These are phyloP conservation scores for Protobothrops mucrosquamatus DNA, from an alignment of 2,113 vertebrate genomes.

Conservation along the genomic window DNA sequence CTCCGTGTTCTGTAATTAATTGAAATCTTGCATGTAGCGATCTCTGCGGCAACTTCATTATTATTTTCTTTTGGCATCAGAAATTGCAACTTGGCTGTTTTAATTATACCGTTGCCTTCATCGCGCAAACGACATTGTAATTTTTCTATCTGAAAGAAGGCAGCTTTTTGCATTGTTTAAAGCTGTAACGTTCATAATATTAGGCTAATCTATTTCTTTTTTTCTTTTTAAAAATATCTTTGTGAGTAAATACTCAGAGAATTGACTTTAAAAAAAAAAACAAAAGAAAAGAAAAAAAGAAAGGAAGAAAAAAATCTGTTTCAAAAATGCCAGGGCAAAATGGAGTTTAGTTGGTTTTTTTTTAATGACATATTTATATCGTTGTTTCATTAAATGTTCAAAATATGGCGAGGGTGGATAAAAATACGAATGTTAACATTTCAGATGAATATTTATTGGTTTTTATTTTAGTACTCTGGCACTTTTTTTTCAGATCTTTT, in stretches of 20 bases:
- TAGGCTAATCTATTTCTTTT: constrained; percentile 45
- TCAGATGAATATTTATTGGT: not conserved
- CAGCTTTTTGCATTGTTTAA: constrained; percentile 20
- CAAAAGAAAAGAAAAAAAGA: not conserved
- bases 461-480: not conserved
- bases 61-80: constrained; percentile 58
- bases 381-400: not conserved
- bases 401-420: not conserved
- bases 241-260: constrained; percentile 25
- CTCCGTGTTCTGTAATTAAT: constrained; percentile 68
- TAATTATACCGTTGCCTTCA: constrained; percentile 35
- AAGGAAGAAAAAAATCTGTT: constrained; percentile 26
- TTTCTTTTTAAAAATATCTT: constrained; percentile 4
- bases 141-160: constrained; percentile 47
- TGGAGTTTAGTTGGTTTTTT: constrained; percentile 23
- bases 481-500: not conserved
- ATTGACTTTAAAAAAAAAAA: constrained; percentile 26
- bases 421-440: not conserved
- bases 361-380: constrained; percentile 13
- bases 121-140: constrained; percentile 18
- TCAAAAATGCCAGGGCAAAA: constrained; percentile 41
- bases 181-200: constrained; percentile 21
- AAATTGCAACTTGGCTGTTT: constrained; percentile 32
- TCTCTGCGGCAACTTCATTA: constrained; percentile 57
- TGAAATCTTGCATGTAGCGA: constrained; percentile 56